Conservation (phyloP, 2,797 vertebrate genomes). For the Helarctos malayanus region DNA sequence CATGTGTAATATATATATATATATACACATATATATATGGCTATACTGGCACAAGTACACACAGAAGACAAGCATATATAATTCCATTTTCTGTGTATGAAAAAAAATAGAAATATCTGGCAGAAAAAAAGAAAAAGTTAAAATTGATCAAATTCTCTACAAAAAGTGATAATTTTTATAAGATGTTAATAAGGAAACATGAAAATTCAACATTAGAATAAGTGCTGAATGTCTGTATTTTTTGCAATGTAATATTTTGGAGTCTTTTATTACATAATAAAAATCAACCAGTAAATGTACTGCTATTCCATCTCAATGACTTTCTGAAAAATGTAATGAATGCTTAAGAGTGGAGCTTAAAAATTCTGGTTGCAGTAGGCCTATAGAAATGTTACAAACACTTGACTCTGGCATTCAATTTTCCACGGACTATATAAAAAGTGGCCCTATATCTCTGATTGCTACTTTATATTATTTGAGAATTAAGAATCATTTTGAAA, state of each 20-base stretch:
- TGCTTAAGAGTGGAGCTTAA: background rate
- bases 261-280: background rate
- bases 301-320: background rate
- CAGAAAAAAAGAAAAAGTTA: background rate
- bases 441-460: background rate
- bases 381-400: background rate
- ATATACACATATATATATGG: background rate
- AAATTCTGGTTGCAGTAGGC: background rate
- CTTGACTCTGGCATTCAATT: background rate
- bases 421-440: background rate
- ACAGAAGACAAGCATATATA: background rate
- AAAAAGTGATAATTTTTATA: background rate
- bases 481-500: constrained; percentile 14
- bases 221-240: background rate
- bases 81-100: background rate
- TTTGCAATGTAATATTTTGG: background rate
- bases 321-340: background rate
- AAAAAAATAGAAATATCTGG: background rate
- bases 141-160: background rate
- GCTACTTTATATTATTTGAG: background rate
- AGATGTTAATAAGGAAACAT: background rate
- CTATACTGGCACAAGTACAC: background rate
- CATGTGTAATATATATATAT: background rate
- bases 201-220: background rate
- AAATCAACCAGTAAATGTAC: background rate